A percentile compares a stretch with the other conserved stretches of the same genome.
These are phyloP conservation scores for Apolygus lucorum DNA, from an alignment of 1,140 invertebrate genomes.

Conservation along the genomic window DNA sequence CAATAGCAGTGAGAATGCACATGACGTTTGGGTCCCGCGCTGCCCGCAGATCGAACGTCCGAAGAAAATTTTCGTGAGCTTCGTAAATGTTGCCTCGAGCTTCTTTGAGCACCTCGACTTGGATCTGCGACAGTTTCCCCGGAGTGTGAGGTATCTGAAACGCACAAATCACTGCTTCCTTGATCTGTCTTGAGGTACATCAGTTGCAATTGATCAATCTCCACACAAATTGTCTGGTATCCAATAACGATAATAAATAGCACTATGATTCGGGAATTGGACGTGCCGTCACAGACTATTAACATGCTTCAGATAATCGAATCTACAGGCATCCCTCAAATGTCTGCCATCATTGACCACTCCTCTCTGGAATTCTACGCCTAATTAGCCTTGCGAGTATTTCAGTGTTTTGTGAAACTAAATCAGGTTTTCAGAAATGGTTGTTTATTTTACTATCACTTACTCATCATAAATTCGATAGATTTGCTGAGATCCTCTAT, in stretches of 20 bases:
- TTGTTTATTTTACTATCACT: no score
- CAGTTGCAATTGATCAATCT: not conserved
- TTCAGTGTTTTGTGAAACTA: no score
- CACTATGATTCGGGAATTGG: no score
- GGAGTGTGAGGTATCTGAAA: constrained; percentile 60
- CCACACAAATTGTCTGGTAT: constrained; percentile 5
- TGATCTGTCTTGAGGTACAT: not conserved
- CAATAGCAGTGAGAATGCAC: constrained; percentile 79
- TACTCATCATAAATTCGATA: no score
- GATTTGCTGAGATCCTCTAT: no score
- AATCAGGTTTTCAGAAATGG: no score
- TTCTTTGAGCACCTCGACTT: constrained; percentile 75
- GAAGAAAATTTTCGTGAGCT: constrained; percentile 70
- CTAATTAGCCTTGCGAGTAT: no score
- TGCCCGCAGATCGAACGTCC: constrained; percentile 70
- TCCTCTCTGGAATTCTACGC: no score
- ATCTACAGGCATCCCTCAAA: no score
- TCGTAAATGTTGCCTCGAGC: constrained; percentile 78
- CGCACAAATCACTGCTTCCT: not conserved
- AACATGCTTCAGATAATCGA: no score
- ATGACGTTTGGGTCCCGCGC: constrained; percentile 78
- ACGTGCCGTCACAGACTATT: no score
- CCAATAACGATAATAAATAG: not conserved
- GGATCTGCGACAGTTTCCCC: constrained; percentile 47
- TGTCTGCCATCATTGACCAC: no score